These are phyloP conservation scores for Drosophila trapezifrons DNA, from an alignment of 1,140 invertebrate genomes.

Conservation along the genomic window DNA sequence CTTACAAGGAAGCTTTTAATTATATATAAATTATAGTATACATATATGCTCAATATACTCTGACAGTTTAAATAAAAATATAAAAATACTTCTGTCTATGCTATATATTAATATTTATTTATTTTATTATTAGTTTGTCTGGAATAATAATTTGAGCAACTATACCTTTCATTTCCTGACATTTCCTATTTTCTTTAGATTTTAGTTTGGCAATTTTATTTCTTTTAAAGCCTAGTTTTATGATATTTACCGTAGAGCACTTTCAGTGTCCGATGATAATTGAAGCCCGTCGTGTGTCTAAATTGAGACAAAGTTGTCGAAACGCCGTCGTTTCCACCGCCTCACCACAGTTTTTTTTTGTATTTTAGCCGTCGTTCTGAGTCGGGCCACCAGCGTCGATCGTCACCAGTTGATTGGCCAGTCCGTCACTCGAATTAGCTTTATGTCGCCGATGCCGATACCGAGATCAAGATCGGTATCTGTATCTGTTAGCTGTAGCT, in stretches of 20 bases:
- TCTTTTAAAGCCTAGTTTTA: background rate
- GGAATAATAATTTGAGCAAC: background rate
- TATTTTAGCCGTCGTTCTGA: conserved; percentile 40
- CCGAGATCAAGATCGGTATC: conserved; percentile 53
- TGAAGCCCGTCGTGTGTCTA: conserved; percentile 69
- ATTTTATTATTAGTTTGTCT: background rate
- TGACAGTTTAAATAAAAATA: background rate
- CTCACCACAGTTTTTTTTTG: conserved; percentile 1
- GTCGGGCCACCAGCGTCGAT: conserved; percentile 60
- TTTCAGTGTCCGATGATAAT: conserved; percentile 46
- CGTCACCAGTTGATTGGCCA: conserved; percentile 46
- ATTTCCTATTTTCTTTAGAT: background rate
- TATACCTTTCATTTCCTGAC: background rate
- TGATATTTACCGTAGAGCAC: conserved; percentile 10
- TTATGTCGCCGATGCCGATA: conserved; percentile 52
- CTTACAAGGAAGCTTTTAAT: background rate
- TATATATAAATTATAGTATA: background rate
- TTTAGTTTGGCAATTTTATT: background rate
- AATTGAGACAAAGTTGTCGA: conserved; percentile 65
- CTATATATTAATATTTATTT: background rate
- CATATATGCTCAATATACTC: background rate
- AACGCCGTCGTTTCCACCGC: conserved; percentile 18
- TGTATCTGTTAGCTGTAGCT: conserved; percentile 19
- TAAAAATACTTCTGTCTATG: background rate
- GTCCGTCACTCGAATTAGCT: conserved; percentile 71